Conservation (phyloP, 1,140 invertebrate genomes). For the Linepithema humile region DNA sequence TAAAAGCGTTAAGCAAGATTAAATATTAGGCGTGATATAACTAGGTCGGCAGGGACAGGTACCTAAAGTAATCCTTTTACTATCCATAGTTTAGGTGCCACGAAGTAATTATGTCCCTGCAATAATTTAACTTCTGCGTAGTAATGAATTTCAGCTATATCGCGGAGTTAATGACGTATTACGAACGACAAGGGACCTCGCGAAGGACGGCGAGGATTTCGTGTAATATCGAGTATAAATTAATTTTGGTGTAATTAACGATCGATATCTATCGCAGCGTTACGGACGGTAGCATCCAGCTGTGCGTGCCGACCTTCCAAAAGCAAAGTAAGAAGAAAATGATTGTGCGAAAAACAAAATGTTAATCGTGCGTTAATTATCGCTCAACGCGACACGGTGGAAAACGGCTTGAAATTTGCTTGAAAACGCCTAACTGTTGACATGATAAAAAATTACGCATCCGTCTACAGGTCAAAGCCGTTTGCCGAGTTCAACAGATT, state of each 20-base stretch:
- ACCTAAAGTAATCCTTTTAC: conserved; percentile 45
- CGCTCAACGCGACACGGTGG: background rate
- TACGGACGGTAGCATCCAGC: background rate
- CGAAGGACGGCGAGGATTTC: conserved; percentile 50
- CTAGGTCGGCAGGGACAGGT: conserved; percentile 15
- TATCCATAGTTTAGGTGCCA: conserved; percentile 50
- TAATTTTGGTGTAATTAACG: conserved; percentile 54
- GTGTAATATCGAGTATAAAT: conserved; percentile 50
- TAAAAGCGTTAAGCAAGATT: conserved; percentile 48
- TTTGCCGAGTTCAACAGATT: background rate
- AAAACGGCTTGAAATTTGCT: background rate
- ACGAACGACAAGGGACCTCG: conserved; percentile 48
- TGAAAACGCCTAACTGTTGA: too few species aligned
- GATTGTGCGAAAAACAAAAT: conserved; percentile 4
- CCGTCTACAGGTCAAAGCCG: background rate
- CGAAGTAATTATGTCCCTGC: conserved; percentile 50
- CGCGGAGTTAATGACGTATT: conserved; percentile 55
- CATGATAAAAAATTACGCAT: conserved; percentile 3
- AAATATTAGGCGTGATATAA: conserved; percentile 20
- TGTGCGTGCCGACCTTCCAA: background rate
- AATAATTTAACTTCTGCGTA: conserved; percentile 53
- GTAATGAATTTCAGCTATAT: conserved; percentile 58
- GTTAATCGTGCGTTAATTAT: conserved; percentile 38
- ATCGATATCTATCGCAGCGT: conserved; percentile 30
- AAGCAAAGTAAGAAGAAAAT: background rate